Evolutionary conservation across 2,113 vertebrate species (phyloP).

Genomic region (Sardina pilchardus): DNA sequence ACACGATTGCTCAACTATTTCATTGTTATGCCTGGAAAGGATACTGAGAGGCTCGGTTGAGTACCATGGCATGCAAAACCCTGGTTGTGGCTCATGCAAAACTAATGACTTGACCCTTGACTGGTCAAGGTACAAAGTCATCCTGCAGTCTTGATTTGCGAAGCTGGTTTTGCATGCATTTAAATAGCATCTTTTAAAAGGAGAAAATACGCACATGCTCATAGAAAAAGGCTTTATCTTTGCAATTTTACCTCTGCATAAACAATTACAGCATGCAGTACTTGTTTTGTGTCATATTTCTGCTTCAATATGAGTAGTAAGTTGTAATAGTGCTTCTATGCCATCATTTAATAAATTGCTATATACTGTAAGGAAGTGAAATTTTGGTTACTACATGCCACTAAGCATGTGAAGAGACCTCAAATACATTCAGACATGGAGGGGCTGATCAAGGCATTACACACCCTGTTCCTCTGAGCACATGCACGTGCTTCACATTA

Average conservation of each 20-base stretch:
- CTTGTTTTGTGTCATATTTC: no score
- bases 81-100: neutral
- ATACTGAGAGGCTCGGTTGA: neutral
- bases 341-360: no score
- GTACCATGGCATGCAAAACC: neutral
- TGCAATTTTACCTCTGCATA: no score
- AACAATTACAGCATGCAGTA: no score
- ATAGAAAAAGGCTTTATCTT: no score
- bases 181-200: no score
- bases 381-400: no score
- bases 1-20: neutral
- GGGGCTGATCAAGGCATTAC: neutral
- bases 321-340: no score
- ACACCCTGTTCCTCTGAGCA: neutral
- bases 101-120: neutral
- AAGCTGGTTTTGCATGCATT: neutral
- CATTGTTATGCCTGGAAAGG: neutral
- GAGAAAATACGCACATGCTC: no score
- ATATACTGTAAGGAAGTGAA: no score
- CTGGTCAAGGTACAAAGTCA: neutral
- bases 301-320: no score
- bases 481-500: conserved; percentile 5
- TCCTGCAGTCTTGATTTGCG: neutral
- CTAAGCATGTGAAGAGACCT: neutral
- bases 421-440: neutral